Evolutionary conservation across 37 sponge, comb jelly and placozoan species (phyloP).

Genomic region (Cladorhizidae sp.): DNA sequence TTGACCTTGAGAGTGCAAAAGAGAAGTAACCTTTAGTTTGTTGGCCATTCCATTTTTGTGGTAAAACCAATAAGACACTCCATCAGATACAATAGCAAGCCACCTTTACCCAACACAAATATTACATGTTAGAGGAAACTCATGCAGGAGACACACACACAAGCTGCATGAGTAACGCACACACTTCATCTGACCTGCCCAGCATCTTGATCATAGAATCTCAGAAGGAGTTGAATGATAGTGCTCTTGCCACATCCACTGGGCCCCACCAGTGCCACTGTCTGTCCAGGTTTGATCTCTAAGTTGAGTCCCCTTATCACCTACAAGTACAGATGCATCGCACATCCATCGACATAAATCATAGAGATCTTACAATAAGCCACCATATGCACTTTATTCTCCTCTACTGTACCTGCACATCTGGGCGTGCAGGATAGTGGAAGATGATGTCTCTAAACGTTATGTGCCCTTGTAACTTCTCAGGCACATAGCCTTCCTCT

Average conservation of each 20-base stretch:
- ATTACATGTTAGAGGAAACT: too few relatives aligned
- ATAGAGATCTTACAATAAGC: not conserved
- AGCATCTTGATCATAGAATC: conserved; percentile 81
- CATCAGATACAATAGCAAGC: too few relatives aligned
- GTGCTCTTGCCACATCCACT: conserved; percentile 98
- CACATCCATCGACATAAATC: not conserved
- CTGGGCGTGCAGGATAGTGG: conserved; percentile 82
- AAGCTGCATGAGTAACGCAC: not conserved
- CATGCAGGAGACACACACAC: not conserved
- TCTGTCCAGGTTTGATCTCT: conserved; percentile 70
- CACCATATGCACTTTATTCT: not conserved
- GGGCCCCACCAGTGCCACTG: conserved; percentile 90
- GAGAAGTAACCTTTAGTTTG: too few relatives aligned
- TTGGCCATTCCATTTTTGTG: too few relatives aligned
- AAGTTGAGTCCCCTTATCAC: conserved; percentile 69
- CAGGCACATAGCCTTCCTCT: conserved; percentile 63
- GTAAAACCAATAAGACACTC: too few relatives aligned
- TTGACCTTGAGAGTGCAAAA: too few relatives aligned
- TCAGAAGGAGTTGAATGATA: conserved; percentile 80
- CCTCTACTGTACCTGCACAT: conserved; percentile 58
- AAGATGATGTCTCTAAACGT: conserved; percentile 81
- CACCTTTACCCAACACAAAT: too few relatives aligned
- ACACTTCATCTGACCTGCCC: conserved; percentile 61
- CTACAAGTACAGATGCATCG: not conserved
- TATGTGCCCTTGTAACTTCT: conserved; percentile 63